Percentiles rank a stretch among this genome's conserved stretches.
These are phyloP conservation scores for Drosophila longiperda DNA, from an alignment of 2,888 invertebrate species.

Conservation along the genomic window DNA sequence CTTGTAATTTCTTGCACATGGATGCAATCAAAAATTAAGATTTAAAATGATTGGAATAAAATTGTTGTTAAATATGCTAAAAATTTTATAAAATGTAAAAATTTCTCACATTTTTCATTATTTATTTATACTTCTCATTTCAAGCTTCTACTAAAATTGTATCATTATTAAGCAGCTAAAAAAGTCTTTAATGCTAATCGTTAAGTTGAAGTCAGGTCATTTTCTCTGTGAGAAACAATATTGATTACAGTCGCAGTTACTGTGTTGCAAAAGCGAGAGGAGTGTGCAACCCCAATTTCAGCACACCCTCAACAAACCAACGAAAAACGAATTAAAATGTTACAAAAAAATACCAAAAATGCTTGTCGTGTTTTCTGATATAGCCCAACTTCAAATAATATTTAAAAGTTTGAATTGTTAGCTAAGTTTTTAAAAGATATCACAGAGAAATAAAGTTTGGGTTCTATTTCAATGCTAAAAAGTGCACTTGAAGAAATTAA, in stretches of 20 bases:
- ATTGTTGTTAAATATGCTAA: background rate
- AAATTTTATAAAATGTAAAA: background rate
- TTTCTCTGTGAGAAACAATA: slow-evolving; percentile 32
- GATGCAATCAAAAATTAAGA: background rate
- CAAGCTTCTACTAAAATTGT: background rate
- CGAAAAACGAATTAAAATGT: background rate
- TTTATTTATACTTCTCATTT: background rate
- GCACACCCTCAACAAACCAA: background rate
- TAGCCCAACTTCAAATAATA: background rate
- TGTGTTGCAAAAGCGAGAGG: slow-evolving; percentile 11
- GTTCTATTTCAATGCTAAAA: background rate
- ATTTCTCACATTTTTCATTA: background rate
- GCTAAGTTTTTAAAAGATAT: background rate
- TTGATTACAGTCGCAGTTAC: slow-evolving; percentile 34
- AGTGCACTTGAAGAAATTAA: background rate
- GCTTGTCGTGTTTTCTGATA: background rate
- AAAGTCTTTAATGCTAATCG: background rate
- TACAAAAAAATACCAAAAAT: background rate
- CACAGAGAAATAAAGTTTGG: background rate
- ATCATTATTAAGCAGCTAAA: background rate
- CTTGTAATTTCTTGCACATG: background rate
- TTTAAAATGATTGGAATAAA: background rate
- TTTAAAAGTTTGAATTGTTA: background rate
- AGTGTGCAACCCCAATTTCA: slow-evolving; percentile 20
- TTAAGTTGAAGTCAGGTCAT: background rate